A percentile compares a stretch with the other conserved stretches of the same genome.
These are phyloP conservation scores for Ifrita kowaldi DNA, from an alignment of 2,113 vertebrate genomes.

Conservation along the genomic window DNA sequence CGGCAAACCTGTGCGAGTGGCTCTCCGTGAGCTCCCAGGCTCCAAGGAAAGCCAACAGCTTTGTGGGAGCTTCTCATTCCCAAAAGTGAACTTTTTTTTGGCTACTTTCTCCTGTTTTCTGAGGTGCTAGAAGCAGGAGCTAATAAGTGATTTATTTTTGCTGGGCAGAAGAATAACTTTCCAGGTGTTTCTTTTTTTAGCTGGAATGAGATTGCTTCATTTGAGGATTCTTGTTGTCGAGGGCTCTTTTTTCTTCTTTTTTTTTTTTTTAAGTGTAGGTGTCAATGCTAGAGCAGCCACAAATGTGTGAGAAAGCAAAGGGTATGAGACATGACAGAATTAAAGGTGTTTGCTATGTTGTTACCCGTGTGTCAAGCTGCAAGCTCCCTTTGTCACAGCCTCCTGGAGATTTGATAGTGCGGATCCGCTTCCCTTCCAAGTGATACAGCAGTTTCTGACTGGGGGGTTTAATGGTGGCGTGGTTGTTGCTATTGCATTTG, in stretches of 20 bases:
- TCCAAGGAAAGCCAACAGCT: neutral
- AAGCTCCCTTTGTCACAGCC: constrained; percentile 79
- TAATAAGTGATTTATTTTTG: constrained; percentile 56
- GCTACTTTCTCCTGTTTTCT: neutral
- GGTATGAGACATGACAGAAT: constrained; percentile 87
- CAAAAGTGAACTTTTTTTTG: neutral
- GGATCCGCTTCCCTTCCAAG: constrained; percentile 74
- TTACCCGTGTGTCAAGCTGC: constrained; percentile 79
- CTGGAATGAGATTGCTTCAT: constrained; percentile 63
- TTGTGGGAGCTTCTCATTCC: neutral
- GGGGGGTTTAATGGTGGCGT: constrained; percentile 50
- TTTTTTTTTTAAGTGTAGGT: constrained; percentile 58
- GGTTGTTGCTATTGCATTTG: neutral
- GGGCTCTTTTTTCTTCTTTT: neutral
- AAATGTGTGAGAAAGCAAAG: constrained; percentile 82
- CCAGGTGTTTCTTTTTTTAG: constrained; percentile 64
- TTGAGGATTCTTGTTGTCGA: constrained; percentile 24
- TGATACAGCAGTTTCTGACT: constrained; percentile 75
- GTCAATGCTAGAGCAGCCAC: constrained; percentile 73
- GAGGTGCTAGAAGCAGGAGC: neutral
- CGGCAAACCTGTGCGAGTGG: constrained; percentile 21
- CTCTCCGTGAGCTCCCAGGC: neutral
- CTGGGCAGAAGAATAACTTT: constrained; percentile 64
- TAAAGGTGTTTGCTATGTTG: constrained; percentile 87
- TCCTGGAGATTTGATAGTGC: constrained; percentile 80